Conservation (phyloP, 1,140 invertebrate genomes). For the Stegodyphus dumicola region DNA sequence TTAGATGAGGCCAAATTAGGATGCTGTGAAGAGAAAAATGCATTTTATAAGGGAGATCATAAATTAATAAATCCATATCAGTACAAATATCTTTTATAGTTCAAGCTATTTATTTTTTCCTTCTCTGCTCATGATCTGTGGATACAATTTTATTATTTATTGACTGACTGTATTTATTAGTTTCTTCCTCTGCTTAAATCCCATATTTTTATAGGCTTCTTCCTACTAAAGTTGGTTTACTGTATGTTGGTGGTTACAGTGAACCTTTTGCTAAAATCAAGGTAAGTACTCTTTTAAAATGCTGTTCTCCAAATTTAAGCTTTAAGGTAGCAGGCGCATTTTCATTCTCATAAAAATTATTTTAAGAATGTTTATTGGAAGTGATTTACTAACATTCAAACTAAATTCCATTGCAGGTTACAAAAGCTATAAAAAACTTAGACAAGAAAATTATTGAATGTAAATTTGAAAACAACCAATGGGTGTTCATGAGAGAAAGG, state of each 20-base stretch:
- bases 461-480: slow-evolving; percentile 77
- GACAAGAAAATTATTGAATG: slow-evolving; percentile 98
- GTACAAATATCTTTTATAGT: too few species aligned
- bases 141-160: not conserved
- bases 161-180: too few species aligned
- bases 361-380: too few species aligned
- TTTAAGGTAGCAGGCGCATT: too few species aligned
- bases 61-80: too few species aligned
- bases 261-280: slow-evolving; percentile 81
- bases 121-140: not conserved
- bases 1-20: too few species aligned
- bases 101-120: not conserved
- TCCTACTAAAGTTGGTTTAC: slow-evolving; percentile 78
- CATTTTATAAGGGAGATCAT: too few species aligned
- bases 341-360: too few species aligned
- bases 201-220: slow-evolving; percentile 74
- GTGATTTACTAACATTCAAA: too few species aligned
- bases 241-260: slow-evolving; percentile 81
- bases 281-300: slow-evolving; percentile 65
- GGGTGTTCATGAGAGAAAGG: slow-evolving; percentile 96
- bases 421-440: slow-evolving; percentile 80
- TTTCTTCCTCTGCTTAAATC: too few species aligned
- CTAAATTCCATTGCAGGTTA: slow-evolving; percentile 65
- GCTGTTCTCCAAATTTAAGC: too few species aligned
- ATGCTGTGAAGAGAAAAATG: too few species aligned